phyloP scores from a whole-genome alignment of 2,113 vertebrate species.

The Setophaga petechia region DNA sequence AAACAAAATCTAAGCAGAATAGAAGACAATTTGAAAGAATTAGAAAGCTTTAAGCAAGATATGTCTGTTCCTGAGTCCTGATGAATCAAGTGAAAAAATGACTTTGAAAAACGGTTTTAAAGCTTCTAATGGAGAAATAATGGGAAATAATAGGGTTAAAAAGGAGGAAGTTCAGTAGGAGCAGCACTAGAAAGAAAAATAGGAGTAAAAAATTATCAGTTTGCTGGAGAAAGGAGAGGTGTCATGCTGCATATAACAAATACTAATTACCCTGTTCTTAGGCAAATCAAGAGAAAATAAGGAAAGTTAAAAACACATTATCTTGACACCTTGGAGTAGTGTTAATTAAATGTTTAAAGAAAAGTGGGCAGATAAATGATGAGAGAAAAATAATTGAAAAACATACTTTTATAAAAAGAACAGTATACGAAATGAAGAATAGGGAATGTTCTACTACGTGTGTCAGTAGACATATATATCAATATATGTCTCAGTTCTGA shows the following conservation, averaged over 20 bases:
- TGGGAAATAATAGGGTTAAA: background rate
- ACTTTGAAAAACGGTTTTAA: background rate
- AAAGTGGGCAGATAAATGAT: background rate
- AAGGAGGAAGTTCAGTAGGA: background rate
- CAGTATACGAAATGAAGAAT: background rate
- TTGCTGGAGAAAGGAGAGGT: background rate
- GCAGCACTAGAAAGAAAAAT: background rate
- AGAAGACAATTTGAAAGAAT: background rate
- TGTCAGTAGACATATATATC: background rate
- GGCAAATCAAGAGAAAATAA: constrained; percentile 5
- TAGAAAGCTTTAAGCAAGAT: background rate
- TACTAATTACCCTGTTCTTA: background rate
- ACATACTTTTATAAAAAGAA: background rate
- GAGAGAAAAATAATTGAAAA: background rate
- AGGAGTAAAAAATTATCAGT: background rate
- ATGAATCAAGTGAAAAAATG: background rate
- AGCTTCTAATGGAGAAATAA: background rate
- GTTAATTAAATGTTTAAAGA: background rate
- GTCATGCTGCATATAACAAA: background rate
- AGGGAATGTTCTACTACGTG: background rate
- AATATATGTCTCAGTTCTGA: background rate
- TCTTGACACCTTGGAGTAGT: background rate
- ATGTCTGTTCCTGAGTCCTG: background rate
- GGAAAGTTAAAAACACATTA: background rate
- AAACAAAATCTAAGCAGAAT: background rate